Conservation (phyloP, 2,797 vertebrate genomes). For the Oreochromis mossambicus region DNA sequence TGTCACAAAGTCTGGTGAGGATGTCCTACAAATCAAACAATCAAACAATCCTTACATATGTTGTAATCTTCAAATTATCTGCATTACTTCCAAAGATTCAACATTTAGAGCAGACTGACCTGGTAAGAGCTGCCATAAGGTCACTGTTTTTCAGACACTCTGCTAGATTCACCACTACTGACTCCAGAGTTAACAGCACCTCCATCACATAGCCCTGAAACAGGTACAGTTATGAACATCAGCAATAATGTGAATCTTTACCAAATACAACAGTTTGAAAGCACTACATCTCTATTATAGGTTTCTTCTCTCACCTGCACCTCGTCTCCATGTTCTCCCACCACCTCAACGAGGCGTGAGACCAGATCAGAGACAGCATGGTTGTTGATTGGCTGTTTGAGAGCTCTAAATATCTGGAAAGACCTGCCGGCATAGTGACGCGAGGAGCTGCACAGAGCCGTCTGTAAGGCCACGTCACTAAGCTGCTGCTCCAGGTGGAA, state of each 20-base stretch:
- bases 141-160: conserved; percentile 98
- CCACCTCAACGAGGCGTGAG: conserved; percentile 95
- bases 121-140: conserved; percentile 90
- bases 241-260: neutral
- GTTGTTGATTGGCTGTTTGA: conserved; percentile 94
- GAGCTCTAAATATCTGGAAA: conserved; percentile 95
- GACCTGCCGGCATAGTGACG: conserved; percentile 95
- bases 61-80: neutral
- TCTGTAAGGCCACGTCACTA: conserved; percentile 95
- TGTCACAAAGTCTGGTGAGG: conserved; percentile 90
- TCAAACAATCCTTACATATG: neutral
- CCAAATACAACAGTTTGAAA: neutral
- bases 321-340: conserved; percentile 97
- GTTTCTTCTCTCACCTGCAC: conserved; percentile 83
- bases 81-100: neutral
- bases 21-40: conserved; percentile 77
- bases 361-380: conserved; percentile 94
- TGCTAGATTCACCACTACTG: conserved; percentile 95
- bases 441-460: conserved; percentile 94
- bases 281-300: neutral
- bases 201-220: conserved; percentile 97
- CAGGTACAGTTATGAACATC: neutral
- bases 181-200: conserved; percentile 92
- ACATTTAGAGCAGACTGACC: conserved; percentile 68
- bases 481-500: conserved; percentile 97